Evolutionary conservation across 2,113 vertebrate species (phyloP), one percentile per base, ranked within the genome.

Genomic region (Pollimyrus isidori): DNA sequence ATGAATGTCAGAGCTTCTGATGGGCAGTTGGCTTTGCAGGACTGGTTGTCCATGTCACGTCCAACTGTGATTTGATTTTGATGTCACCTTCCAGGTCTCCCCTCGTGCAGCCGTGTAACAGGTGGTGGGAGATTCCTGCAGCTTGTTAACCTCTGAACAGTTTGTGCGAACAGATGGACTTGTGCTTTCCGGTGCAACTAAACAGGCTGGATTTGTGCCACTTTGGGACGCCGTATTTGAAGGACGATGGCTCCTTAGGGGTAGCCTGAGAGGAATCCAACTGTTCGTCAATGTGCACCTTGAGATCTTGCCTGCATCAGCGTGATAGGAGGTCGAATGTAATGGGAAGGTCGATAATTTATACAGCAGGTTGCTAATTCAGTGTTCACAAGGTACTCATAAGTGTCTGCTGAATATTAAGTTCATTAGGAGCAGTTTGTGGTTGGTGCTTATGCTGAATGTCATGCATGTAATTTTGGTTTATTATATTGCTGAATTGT

Each of bases 301-400:
- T 91, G 88, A 84, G 58, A 87, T 13, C 69, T 15, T 52, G 62
- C 69, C 85, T 88, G 88, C 90, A 87, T 90, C 89, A 86, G 92
- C 86, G 19, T 87, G 48, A 89, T 58, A 52, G 73, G 19, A 80
- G 39, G 89, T 88, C 87, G 50, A 73, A 91, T 62, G 87, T 91
- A 62, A 90, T 86, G 46, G 88, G 86, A 26, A 39, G 58, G 52
- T 91, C 76, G 35, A 89, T 91, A 89, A 90, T 89, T 50, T 90
- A 90, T 89, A 39, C 87, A 65, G 35, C 83, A 86, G 48, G 73
- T 17, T 92, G 62, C 62, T 89, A 65, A 56, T 83, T 56, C 21
- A 69, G 26, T 65, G n/a, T 35, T 86, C 82, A 49, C 52, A 30
- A 69, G 42, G 26, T 42, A 50, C 30, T 26, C 49, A 10, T 19